A percentile compares a stretch with the other conserved stretches of the same genome.
phyloP scores from a whole-genome alignment of 2,797 vertebrate species.

The Kryptopterus vitreolus region DNA sequence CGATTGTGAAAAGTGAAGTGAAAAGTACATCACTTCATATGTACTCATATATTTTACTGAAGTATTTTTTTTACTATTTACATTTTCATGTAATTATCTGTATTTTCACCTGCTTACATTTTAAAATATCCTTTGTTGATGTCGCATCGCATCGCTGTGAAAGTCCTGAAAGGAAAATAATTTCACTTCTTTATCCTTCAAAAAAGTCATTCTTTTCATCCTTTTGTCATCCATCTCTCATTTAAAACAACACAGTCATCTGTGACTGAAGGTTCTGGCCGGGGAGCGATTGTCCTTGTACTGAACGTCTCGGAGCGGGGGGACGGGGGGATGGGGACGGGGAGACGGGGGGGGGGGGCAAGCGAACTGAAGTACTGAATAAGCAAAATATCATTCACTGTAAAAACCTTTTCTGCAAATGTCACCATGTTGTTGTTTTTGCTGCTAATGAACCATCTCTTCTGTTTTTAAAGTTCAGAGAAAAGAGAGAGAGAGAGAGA shows the following conservation, averaged over 20 bases:
- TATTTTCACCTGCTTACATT: too few relatives aligned
- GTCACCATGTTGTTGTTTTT: not conserved
- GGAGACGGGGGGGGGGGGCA: too few relatives aligned
- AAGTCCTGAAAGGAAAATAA: not conserved
- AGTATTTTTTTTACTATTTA: too few relatives aligned
- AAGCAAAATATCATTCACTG: not conserved
- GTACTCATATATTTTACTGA: too few relatives aligned
- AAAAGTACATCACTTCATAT: too few relatives aligned
- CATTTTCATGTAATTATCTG: too few relatives aligned
- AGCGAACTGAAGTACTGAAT: slow-evolving; percentile 3
- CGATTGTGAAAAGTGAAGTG: too few relatives aligned
- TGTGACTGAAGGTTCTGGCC: slow-evolving; percentile 4
- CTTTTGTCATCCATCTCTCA: too few relatives aligned
- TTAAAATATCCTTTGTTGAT: too few relatives aligned
- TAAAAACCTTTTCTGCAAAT: not conserved
- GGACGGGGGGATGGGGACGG: too few relatives aligned
- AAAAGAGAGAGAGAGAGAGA: too few relatives aligned
- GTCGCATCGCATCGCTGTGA: too few relatives aligned
- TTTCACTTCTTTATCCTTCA: not conserved
- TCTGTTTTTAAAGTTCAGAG: not conserved
- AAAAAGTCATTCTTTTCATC: not conserved
- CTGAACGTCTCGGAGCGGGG: not conserved
- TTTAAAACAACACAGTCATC: not conserved
- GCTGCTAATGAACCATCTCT: not conserved
- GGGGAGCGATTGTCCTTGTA: slow-evolving; percentile 25